Percentiles rank a stretch among this genome's conserved stretches.
These are phyloP conservation scores for Psittacula echo DNA, from an alignment of 2,797 vertebrate genomes.

Conservation along the genomic window DNA sequence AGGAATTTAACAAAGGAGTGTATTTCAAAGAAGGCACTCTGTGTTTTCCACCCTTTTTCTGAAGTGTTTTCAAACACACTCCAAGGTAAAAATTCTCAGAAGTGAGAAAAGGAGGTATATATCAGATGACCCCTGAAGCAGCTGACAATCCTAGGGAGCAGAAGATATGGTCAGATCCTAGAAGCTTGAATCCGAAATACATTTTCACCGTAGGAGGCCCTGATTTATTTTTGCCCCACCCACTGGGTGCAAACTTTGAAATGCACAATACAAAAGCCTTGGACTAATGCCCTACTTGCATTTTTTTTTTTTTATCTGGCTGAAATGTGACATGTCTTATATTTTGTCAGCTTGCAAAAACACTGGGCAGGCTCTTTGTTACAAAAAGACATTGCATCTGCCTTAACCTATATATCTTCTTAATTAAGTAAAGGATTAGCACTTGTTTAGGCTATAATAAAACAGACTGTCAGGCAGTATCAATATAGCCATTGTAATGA, in stretches of 20 bases:
- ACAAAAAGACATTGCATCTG: neutral
- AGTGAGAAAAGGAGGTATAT: slow-evolving; percentile 50
- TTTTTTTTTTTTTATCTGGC: neutral
- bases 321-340: neutral
- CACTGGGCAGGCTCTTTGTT: neutral
- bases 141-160: slow-evolving; percentile 42
- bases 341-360: neutral
- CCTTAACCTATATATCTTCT: neutral
- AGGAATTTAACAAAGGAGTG: slow-evolving; percentile 69
- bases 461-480: neutral
- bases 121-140: slow-evolving; percentile 55
- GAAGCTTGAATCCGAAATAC: slow-evolving; percentile 41
- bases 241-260: slow-evolving; percentile 62
- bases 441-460: neutral
- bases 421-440: neutral
- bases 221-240: slow-evolving; percentile 63
- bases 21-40: slow-evolving; percentile 64
- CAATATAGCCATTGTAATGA: neutral
- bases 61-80: slow-evolving; percentile 71
- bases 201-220: slow-evolving; percentile 44
- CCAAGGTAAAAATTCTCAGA: slow-evolving; percentile 57
- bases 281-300: slow-evolving; percentile 18
- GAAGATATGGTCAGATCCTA: slow-evolving; percentile 13
- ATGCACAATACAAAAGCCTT: slow-evolving; percentile 12
- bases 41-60: slow-evolving; percentile 67